Percentiles rank a stretch among this genome's conserved stretches.
Evolutionary conservation across 2,797 vertebrate species (phyloP).

Genomic region (Euphonia xanthogaster): DNA sequence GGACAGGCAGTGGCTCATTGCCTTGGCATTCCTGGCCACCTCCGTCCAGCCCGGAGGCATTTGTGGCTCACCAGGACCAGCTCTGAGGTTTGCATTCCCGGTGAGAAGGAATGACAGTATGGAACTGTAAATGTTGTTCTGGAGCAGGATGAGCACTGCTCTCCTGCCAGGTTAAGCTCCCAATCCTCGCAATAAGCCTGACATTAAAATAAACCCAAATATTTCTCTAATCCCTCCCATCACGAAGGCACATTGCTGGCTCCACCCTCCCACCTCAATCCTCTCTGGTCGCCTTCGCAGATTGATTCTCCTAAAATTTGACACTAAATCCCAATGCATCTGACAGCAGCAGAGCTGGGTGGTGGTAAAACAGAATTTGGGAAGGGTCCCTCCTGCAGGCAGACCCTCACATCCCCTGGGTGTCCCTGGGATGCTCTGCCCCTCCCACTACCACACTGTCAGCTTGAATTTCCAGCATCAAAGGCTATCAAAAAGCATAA

Average conservation of each 20-base stretch:
- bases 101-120: background rate
- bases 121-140: background rate
- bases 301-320: background rate
- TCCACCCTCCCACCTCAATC: background rate
- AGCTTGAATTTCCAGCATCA: background rate
- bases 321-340: background rate
- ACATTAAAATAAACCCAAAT: conserved; percentile 26
- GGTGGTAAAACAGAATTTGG: background rate
- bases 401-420: background rate
- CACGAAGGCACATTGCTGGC: background rate
- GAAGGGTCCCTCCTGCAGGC: background rate
- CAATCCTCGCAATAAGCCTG: background rate
- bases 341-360: background rate
- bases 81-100: background rate
- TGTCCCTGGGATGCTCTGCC: background rate
- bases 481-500: background rate
- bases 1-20: background rate
- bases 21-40: background rate
- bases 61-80: background rate
- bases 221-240: conserved; percentile 26
- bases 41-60: background rate
- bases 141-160: background rate
- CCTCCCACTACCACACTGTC: accelerated
- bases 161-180: conserved; percentile 16
- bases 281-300: accelerated